These are phyloP conservation scores for Allacma fusca DNA, from an alignment of 2,888 invertebrate species.

Conservation along the genomic window DNA sequence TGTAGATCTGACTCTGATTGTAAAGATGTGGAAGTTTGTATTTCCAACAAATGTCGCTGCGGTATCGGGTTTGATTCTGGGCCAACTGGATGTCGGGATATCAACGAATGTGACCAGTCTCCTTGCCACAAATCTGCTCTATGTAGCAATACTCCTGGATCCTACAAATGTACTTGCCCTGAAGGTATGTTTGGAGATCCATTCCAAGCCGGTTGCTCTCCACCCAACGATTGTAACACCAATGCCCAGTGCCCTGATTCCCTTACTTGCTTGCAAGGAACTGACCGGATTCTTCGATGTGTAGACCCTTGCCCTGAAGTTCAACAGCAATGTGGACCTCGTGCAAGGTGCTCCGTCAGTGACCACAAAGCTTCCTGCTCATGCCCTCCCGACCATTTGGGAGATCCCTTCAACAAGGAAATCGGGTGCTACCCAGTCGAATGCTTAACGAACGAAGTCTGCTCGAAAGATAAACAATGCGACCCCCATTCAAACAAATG, in stretches of 20 bases:
- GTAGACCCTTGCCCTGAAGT: conserved; percentile 78
- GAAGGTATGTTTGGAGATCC: conserved; percentile 72
- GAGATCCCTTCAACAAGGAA: conserved; percentile 77
- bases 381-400: conserved; percentile 82
- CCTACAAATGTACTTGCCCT: conserved; percentile 81
- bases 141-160: conserved; percentile 82
- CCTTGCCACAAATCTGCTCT: conserved; percentile 83
- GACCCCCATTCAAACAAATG: conserved; percentile 70
- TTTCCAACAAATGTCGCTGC: conserved; percentile 83
- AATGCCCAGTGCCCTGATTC: conserved; percentile 79
- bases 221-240: conserved; percentile 78
- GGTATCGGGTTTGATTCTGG: conserved; percentile 77
- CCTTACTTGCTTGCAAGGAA: conserved; percentile 71
- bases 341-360: conserved; percentile 77
- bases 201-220: conserved; percentile 75
- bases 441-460: conserved; percentile 80
- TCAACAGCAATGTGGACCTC: conserved; percentile 74
- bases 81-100: conserved; percentile 79
- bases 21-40: conserved; percentile 77
- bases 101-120: conserved; percentile 79
- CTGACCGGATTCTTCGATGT: conserved; percentile 71
- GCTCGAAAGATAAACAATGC: conserved; percentile 78
- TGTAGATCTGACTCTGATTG: conserved; percentile 83
- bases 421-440: conserved; percentile 90
- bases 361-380: conserved; percentile 73